A percentile compares a stretch with the other conserved stretches of the same genome.
These are phyloP conservation scores for Rambutsinella grinnellia DNA, from an alignment of 2,888 invertebrate species.

Conservation along the genomic window DNA sequence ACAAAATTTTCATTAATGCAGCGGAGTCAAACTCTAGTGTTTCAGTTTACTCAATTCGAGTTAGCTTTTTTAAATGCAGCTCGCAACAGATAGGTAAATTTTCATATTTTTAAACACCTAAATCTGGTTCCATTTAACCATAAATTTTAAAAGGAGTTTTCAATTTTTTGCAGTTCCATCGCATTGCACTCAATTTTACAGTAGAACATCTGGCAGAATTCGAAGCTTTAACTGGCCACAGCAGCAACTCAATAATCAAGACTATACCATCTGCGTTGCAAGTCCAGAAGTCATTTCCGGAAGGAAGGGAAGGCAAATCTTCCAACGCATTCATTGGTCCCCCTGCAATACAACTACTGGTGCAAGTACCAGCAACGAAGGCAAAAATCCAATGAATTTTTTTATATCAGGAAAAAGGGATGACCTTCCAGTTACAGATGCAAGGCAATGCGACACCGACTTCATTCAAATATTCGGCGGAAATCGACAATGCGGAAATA, in stretches of 20 bases:
- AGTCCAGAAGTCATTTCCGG: neutral
- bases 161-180: conserved; percentile 11
- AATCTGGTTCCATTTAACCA: too few species aligned
- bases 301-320: conserved; percentile 7
- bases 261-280: conserved; percentile 35
- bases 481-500: conserved; percentile 40
- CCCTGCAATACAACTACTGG: too few species aligned
- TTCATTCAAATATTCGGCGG: conserved; percentile 43
- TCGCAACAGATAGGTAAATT: conserved; percentile 32
- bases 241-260: conserved; percentile 41
- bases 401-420: conserved; percentile 26
- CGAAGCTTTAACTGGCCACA: conserved; percentile 38
- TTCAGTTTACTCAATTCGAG: conserved; percentile 21
- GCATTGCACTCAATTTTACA: conserved; percentile 36
- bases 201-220: conserved; percentile 3
- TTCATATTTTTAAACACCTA: too few species aligned
- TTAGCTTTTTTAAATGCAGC: conserved; percentile 21
- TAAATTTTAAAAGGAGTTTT: neutral
- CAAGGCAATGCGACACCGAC: conserved; percentile 1
- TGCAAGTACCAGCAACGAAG: too few species aligned
- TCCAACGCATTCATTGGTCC: too few species aligned
- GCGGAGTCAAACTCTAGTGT: neutral
- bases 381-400: conserved; percentile 7
- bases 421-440: neutral
- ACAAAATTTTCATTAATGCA: conserved; percentile 21